These are phyloP conservation scores for Ferdinandea cuprea DNA, from an alignment of 2,888 invertebrate genomes.

Conservation along the genomic window DNA sequence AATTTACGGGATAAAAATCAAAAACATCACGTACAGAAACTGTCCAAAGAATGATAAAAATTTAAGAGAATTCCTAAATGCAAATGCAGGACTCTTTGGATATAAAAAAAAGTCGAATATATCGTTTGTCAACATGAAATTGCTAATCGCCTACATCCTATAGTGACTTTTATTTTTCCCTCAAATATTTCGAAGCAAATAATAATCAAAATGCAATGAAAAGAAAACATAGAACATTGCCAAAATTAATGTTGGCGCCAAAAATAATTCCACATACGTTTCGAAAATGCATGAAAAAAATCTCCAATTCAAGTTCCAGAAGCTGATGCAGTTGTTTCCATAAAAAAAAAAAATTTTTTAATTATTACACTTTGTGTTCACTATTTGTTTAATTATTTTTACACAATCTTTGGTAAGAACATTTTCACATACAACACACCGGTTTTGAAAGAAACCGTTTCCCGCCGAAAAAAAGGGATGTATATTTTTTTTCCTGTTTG, in stretches of 20 bases:
- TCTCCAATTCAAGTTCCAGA: background rate
- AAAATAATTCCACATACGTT: constrained; percentile 9
- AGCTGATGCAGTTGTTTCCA: background rate
- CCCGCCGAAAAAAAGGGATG: constrained; percentile 8
- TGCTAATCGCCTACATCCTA: no score
- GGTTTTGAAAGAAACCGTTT: background rate
- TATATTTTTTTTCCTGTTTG: constrained; percentile 2
- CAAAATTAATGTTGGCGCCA: constrained; percentile 15
- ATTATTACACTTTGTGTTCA: constrained; percentile 1
- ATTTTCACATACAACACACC: background rate
- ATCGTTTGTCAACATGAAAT: no score
- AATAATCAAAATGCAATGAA: background rate
- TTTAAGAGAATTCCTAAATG: no score
- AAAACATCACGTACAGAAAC: no score
- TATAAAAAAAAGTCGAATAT: no score
- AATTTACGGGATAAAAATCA: no score
- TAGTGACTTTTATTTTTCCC: background rate
- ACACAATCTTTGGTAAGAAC: no score
- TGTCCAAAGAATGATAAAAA: no score
- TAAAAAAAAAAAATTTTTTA: background rate
- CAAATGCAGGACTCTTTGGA: no score
- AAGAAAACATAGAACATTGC: background rate
- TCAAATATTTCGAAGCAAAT: background rate
- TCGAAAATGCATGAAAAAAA: background rate
- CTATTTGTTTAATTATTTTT: background rate